Conservation (phyloP, 2,113 vertebrate species). For the Alligator mississippiensis region DNA sequence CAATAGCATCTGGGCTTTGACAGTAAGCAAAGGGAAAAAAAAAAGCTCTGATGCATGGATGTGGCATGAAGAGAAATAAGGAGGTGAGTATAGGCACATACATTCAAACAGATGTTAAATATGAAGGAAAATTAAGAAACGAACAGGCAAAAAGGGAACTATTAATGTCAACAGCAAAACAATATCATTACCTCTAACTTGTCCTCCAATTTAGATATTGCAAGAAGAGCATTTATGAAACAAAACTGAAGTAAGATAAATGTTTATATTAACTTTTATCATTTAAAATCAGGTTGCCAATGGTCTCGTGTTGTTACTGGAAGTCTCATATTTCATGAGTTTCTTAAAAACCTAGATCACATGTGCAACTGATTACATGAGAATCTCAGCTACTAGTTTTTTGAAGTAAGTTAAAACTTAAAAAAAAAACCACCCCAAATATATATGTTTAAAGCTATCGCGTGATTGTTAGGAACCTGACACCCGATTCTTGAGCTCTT, state of each 20-base stretch:
- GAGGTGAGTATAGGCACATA: constrained; percentile 38
- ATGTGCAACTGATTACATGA: neutral
- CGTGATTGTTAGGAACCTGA: neutral
- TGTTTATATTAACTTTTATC: neutral
- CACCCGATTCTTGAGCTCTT: fast-evolving
- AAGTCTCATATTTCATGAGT: neutral
- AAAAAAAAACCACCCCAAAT: neutral
- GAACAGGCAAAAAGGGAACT: neutral
- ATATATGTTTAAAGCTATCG: neutral
- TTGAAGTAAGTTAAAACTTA: fast-evolving
- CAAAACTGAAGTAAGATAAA: neutral
- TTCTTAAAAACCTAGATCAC: neutral
- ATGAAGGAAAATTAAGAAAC: neutral
- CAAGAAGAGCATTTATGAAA: neutral
- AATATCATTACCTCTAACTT: neutral
- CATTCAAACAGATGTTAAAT: neutral
- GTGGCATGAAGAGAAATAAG: neutral
- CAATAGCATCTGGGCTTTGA: neutral
- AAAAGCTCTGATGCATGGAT: neutral
- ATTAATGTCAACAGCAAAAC: neutral
- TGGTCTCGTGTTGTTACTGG: neutral
- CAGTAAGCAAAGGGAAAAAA: neutral
- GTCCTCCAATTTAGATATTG: neutral
- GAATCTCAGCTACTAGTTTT: neutral
- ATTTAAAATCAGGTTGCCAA: neutral